phyloP scores from a whole-genome alignment of 2,888 invertebrate genomes.

The Ectropis crepuscularia region DNA sequence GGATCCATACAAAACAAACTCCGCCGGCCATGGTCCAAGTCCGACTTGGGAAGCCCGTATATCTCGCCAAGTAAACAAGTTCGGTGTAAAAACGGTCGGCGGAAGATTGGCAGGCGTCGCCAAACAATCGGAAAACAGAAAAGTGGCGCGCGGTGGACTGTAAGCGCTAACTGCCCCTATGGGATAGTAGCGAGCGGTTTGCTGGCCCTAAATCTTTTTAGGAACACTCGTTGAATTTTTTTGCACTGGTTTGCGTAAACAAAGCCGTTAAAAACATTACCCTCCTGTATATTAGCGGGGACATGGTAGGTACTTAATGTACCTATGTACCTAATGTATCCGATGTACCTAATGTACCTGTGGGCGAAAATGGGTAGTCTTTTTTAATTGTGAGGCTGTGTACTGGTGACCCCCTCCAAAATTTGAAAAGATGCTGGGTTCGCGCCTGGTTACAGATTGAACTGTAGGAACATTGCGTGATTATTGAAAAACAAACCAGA shows the following conservation, averaged over 20 bases:
- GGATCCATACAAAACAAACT: slow-evolving; percentile 29
- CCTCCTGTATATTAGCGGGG: too few relatives aligned
- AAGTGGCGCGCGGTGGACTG: slow-evolving; percentile 36
- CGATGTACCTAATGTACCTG: too few relatives aligned
- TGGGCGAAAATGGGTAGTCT: too few relatives aligned
- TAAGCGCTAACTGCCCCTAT: slow-evolving; percentile 44
- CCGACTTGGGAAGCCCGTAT: slow-evolving; percentile 37
- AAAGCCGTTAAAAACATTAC: not conserved
- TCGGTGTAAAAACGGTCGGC: slow-evolving; percentile 32
- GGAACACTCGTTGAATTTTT: slow-evolving; percentile 3
- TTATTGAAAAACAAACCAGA: slow-evolving; percentile 16
- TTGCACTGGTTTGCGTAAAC: not conserved
- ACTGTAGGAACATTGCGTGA: not conserved
- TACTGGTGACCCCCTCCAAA: too few relatives aligned
- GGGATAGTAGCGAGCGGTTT: slow-evolving; percentile 40
- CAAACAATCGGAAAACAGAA: slow-evolving; percentile 37
- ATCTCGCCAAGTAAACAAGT: slow-evolving; percentile 41
- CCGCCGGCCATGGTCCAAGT: slow-evolving; percentile 25
- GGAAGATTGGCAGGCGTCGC: slow-evolving; percentile 40
- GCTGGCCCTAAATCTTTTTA: slow-evolving; percentile 31
- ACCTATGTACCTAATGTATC: too few relatives aligned
- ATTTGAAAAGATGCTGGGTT: too few relatives aligned
- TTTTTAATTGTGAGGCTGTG: too few relatives aligned
- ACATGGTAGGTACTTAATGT: too few relatives aligned
- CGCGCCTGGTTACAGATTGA: too few relatives aligned